A percentile compares a stretch with the other conserved stretches of the same genome.
Evolutionary conservation across 2,113 vertebrate species (phyloP).

Genomic region (Xyrauchen texanus): DNA sequence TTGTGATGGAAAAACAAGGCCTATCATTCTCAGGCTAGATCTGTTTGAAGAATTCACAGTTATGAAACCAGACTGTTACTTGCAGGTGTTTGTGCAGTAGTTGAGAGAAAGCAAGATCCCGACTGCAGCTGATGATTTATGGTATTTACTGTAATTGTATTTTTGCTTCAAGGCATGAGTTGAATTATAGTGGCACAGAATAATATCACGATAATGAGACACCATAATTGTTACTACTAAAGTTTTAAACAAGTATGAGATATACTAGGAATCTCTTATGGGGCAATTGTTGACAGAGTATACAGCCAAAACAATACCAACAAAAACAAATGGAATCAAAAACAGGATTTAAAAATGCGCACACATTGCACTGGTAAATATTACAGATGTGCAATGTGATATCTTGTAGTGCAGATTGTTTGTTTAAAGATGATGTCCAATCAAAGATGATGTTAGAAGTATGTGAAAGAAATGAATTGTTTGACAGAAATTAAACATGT

Average conservation of each 20-base stretch:
- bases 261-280: no score
- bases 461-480: not conserved
- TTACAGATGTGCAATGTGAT: no score
- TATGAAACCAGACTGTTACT: slow-evolving; percentile 45
- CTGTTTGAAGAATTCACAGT: slow-evolving; percentile 56
- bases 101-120: slow-evolving; percentile 55
- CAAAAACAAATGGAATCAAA: no score
- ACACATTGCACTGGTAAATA: no score
- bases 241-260: no score
- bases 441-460: not conserved
- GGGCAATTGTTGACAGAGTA: no score
- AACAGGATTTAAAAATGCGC: no score
- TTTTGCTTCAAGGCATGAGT: not conserved
- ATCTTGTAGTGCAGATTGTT: no score
- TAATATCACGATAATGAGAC: not conserved
- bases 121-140: slow-evolving; percentile 65
- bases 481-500: not conserved
- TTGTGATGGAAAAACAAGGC: slow-evolving; percentile 33
- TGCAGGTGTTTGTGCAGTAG: slow-evolving; percentile 51
- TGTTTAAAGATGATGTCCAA: no score
- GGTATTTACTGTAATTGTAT: slow-evolving; percentile 43
- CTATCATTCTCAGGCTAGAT: slow-evolving; percentile 38
- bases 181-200: not conserved
- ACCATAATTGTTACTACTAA: not conserved
- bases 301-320: no score